Percentiles rank a stretch among this genome's conserved stretches.
These are phyloP conservation scores for Synchiropus splendidus DNA, from an alignment of 2,113 vertebrate genomes.

Conservation along the genomic window DNA sequence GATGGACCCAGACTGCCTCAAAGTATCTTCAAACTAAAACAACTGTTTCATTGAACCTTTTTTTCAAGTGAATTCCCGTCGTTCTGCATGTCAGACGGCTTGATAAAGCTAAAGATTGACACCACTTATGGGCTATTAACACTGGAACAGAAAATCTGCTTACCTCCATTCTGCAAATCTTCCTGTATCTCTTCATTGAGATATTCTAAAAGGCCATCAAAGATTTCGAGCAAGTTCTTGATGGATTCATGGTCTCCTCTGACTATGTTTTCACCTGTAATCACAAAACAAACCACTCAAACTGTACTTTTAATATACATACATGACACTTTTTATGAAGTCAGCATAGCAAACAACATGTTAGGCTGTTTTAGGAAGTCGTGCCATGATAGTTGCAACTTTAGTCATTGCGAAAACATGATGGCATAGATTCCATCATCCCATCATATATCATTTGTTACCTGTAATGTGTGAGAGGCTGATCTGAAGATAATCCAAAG, in stretches of 20 bases:
- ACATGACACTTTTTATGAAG: no score
- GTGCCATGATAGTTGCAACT: no score
- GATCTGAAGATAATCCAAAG: slow-evolving; percentile 94
- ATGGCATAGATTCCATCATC: no score
- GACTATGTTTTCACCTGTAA: slow-evolving; percentile 88
- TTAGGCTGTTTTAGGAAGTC: no score
- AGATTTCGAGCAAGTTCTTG: slow-evolving; percentile 91
- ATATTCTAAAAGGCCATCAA: slow-evolving; percentile 92
- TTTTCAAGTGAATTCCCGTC: no score
- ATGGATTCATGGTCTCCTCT: slow-evolving; percentile 81
- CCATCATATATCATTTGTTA: no score
- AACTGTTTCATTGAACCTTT: no score
- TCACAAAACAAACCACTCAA: slow-evolving; percentile 4
- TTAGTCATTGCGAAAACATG: no score
- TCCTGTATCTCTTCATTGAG: slow-evolving; percentile 82
- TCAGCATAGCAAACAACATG: neutral
- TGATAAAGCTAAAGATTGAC: neutral
- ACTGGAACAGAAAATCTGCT: slow-evolving; percentile 17
- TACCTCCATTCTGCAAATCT: slow-evolving; percentile 71
- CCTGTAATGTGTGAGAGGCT: slow-evolving; percentile 96
- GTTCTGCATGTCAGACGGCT: slow-evolving; percentile 23
- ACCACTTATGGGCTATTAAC: neutral
- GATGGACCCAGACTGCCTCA: no score
- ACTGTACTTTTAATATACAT: no score
- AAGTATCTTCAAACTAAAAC: no score